Percentiles rank a stretch among this genome's conserved stretches.
Conservation (phyloP, 2,113 vertebrate species). For the Ochotona princeps region DNA sequence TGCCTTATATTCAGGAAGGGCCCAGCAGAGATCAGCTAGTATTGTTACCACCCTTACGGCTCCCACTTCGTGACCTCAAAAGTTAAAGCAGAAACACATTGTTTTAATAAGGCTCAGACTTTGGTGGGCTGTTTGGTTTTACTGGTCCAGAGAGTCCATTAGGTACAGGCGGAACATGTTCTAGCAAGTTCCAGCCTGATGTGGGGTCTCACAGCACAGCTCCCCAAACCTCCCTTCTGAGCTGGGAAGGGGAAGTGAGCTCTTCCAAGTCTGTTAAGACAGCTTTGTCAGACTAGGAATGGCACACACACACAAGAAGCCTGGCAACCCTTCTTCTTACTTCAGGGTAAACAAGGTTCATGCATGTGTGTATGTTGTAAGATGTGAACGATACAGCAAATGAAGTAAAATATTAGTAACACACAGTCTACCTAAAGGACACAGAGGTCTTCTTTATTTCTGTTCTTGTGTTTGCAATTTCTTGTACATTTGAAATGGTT, state of each 20-base stretch:
- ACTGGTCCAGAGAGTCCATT: neutral
- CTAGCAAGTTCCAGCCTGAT: neutral
- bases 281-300: neutral
- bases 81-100: neutral
- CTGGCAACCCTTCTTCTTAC: neutral
- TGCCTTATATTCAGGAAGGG: neutral
- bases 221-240: neutral
- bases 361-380: neutral
- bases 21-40: neutral
- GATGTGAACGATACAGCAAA: neutral
- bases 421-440: neutral
- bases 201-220: neutral
- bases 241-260: neutral
- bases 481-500: constrained; percentile 40
- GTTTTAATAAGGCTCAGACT: neutral
- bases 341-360: no score
- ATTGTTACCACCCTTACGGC: neutral
- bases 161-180: neutral
- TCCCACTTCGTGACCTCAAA: neutral
- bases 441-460: neutral
- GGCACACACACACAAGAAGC: neutral
- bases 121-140: neutral
- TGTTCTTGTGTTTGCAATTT: constrained; percentile 24
- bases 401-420: constrained; percentile 20
- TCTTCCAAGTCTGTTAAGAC: neutral